Evolutionary conservation across 2,113 vertebrate genomes (phyloP), one percentile per base, ranked within the genome.

Genomic region (Clarias gariepinus): DNA sequence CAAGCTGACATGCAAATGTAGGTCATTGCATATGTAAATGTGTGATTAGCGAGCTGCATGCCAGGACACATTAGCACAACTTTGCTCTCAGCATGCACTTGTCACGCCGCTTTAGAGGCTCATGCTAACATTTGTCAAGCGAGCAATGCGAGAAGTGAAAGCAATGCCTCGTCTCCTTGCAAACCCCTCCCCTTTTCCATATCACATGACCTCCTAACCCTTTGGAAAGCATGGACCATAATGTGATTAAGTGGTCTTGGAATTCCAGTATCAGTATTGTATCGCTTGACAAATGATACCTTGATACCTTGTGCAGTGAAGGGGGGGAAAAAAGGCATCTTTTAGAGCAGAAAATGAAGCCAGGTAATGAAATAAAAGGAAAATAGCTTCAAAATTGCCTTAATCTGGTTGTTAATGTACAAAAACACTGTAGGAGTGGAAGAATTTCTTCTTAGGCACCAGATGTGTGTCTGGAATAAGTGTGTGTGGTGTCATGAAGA

Each of bases 21-120:
- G 98, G 98, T 99, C 98, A 99, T 99, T 98, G 98, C 98, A 99
- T 99, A 99, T 99, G 98, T 98, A 99, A 99, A 99, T 99, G 98
- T 98, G 98, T 96, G 97, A 98, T 99, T 99, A 98, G 96, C 96
- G 95, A 96, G 96, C 95, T 94, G 96, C 96, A 96, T 97, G 98
- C 98, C 98, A 98, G 96, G 96, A 97, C 97, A 96, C 96, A 98
- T 99, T 98, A 99, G 97, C 93, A 91, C 96, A 96, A 96, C 96
- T 97, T 96, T 96, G 96, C 97, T 97, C 97, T 97, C 98, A 98
- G 98, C 97, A 97, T 97, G 97, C 94, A 96, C 96, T 95, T 98
- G 98, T 98, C 97, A 97, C 95, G 95, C 94, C 91, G 96, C 96
- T 95, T 98, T 96, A 97, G 96, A 94, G 95, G 95, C 94, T 97